Base-by-base conservation (phyloP, 2,888 invertebrate species). In the Heteropelma amictum region DNA sequence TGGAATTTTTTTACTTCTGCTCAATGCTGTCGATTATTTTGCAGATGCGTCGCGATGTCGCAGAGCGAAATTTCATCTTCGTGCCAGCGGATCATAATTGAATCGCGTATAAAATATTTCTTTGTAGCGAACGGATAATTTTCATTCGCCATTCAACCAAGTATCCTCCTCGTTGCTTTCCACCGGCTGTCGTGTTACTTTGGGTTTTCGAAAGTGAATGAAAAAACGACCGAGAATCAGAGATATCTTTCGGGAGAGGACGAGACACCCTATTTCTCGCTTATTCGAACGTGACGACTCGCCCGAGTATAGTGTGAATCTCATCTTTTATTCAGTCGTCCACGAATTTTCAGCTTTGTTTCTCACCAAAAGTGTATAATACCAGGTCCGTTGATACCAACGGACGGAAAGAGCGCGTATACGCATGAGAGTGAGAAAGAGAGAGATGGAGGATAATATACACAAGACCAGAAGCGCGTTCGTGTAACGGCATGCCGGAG, bases 291-390 rank as follows among this genome's bases (percentile, higher is more conserved):
- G 83, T 83, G 83, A 77, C 80, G 49, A 42, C 17, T 23, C 65
- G 54, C 42, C 30, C 23, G 47, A 35, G 81, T 19, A n/a, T 28
- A 85, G 87, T 87, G 87, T 87, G 87, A 86, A 86, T 85, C 86
- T 86, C 86, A 86, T 86, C 86, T 86, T 85, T 86, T 86, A 86
- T 86, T 86, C 85, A 84, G 77, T 49, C 64, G 54, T 74, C 61
- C 60, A 17, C 35, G 47, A 47, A 35, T 61, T 49, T 61, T 10
- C 35, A 35, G 61, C 47, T 61, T 61, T 47, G 61, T 61, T 61
- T 61, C 61, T 61, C 61, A 35, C 61, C 61, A 47, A 61, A 17
- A 49, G 47, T 42, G 47, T 49, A 61, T 61, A 61, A 51, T 51
- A 61, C 14, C 61, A 47, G 61, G 26, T 33, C n/a, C 47, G 35